These are phyloP conservation scores for Gallinago jamesoni DNA, from an alignment of 2,113 vertebrate species.

Conservation along the genomic window DNA sequence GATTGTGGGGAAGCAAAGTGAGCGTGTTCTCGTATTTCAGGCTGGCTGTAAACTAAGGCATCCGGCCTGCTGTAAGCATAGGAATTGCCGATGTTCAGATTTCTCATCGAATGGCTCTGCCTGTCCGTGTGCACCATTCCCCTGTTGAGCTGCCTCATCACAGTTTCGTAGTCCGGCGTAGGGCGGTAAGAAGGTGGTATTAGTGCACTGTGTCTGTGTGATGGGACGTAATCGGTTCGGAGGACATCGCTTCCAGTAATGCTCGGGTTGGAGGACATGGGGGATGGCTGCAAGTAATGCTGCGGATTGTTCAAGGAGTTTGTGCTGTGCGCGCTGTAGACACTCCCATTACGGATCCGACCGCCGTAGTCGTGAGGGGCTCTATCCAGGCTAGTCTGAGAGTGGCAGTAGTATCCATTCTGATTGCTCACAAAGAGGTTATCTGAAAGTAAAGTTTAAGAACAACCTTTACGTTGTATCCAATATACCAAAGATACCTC, in stretches of 20 bases:
- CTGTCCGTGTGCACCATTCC: constrained; percentile 80
- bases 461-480: background rate
- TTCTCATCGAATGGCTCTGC: constrained; percentile 94
- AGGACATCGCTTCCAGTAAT: constrained; percentile 92
- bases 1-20: constrained; percentile 70
- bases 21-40: constrained; percentile 92
- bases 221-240: constrained; percentile 88
- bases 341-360: constrained; percentile 91
- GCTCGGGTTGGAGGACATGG: constrained; percentile 96
- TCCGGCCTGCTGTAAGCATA: constrained; percentile 94
- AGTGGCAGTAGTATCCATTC: constrained; percentile 95
- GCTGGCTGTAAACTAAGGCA: constrained; percentile 95
- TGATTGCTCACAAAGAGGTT: constrained; percentile 95
- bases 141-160: constrained; percentile 92
- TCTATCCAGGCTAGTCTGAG: constrained; percentile 94
- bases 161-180: constrained; percentile 95
- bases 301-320: constrained; percentile 94
- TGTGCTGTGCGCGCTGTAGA: constrained; percentile 97
- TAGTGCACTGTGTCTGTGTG: constrained; percentile 91
- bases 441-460: constrained; percentile 77
- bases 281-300: constrained; percentile 92
- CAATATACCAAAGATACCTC: background rate
- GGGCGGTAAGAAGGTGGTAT: constrained; percentile 95
- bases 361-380: constrained; percentile 87
- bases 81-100: constrained; percentile 91